Conservation (phyloP, 2,113 vertebrate species). For the Lipotes vexillifer region DNA sequence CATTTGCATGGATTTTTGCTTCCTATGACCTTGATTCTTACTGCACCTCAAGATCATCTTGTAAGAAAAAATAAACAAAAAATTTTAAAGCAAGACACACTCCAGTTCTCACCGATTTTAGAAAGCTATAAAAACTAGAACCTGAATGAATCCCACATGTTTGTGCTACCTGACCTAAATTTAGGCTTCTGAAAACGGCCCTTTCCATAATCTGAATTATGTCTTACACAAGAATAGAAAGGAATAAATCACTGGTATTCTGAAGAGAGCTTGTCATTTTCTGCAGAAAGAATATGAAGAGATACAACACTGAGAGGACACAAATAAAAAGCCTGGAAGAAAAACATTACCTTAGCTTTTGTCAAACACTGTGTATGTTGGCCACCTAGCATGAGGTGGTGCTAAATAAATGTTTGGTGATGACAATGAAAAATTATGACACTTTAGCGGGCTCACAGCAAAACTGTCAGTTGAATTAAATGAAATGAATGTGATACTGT, state of each 20-base stretch:
- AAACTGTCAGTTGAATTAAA: background rate
- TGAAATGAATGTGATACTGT: background rate
- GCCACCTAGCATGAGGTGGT: background rate
- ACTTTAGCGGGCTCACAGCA: background rate
- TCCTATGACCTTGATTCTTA: background rate
- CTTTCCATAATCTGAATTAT: background rate
- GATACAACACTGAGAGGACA: background rate
- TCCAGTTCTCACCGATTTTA: background rate
- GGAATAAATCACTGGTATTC: background rate
- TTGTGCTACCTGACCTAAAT: background rate
- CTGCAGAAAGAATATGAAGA: constrained; percentile 31
- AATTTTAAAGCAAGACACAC: background rate
- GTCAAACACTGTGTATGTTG: background rate
- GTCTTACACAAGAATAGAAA: background rate
- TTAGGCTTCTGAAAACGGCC: background rate
- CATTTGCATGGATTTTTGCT: background rate
- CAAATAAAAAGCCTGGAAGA: background rate
- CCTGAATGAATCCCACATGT: background rate
- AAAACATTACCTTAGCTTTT: background rate
- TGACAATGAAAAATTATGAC: background rate
- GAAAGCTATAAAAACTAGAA: background rate
- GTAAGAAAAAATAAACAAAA: background rate
- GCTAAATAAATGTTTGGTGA: constrained; percentile 31
- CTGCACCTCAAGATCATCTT: background rate
- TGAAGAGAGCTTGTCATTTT: background rate